Evolutionary conservation across 2,888 invertebrate species (phyloP), one percentile per base, ranked within the genome.

Genomic region (Petrolisthes manimaculis): DNA sequence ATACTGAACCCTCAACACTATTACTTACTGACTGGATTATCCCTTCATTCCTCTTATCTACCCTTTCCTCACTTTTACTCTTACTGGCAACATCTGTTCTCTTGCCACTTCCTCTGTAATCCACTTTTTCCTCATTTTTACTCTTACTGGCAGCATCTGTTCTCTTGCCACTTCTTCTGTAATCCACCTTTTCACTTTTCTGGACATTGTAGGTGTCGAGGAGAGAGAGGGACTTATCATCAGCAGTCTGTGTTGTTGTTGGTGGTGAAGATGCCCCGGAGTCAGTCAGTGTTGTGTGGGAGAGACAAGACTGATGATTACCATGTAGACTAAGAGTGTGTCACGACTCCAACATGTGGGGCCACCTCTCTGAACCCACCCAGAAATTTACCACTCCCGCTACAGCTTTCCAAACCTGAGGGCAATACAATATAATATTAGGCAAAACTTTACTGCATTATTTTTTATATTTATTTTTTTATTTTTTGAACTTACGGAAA

Each of bases 341-440:
- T 81, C 88, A 88, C 24, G 85, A 88, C 82, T 88, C 85, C 51
- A 85, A 54, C 71, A 85, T 80, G 81, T 84, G 88, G 88, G 14
- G 85, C 88, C 53, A 85, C 88, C 24, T 85, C 85, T 0, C 85
- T 80, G 79, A 88, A 88, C 21, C 85, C 85, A 24, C 69, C 85
- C 61, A 88, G 56, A 21, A 88, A 84, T 67, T 88, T 85, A 78
- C 69, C 56, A 55, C 80, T 85, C 8, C 84, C 85, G 55, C 82
- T 88, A 69, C 85, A 88, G 55, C 84, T 85, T 69, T 85, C 85
- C 71, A 88, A 51, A 69, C 85, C 88, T 85, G 80, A 37, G 18
- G n/a, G 4, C 67, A 67, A 67, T 14, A 67, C 14, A 12, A 67
- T 18, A 67, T 67, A 67, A 67, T 67, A 18, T 14, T 14, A 67